phyloP scores from a whole-genome alignment of 2,113 vertebrate genomes.

The Acrocephalus kingi region DNA sequence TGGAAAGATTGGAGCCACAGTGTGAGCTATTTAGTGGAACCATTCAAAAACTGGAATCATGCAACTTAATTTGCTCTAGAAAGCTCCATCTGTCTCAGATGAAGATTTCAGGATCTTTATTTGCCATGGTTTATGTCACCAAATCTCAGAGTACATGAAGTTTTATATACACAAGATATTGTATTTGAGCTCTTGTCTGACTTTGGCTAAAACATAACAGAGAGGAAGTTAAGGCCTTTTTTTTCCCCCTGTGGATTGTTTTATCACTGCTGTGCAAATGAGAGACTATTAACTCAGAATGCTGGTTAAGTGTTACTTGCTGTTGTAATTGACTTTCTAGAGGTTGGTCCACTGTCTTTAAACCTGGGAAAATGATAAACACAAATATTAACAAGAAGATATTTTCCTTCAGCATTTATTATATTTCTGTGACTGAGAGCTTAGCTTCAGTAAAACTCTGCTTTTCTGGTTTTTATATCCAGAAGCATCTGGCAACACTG shows the following conservation, averaged over 20 bases:
- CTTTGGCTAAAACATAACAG: background rate
- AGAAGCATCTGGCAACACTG: background rate
- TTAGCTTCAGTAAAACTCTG: background rate
- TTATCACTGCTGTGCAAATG: background rate
- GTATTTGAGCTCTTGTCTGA: background rate
- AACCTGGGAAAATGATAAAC: background rate
- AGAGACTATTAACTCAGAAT: background rate
- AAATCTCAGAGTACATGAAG: background rate
- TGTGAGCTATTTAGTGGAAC: background rate
- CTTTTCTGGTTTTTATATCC: background rate
- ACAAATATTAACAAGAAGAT: background rate
- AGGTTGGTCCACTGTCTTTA: background rate
- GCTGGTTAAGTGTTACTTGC: background rate
- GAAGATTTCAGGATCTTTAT: background rate
- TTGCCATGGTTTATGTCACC: background rate
- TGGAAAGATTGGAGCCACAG: background rate
- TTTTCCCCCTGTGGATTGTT: background rate
- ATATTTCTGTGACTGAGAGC: background rate
- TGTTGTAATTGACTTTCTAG: background rate
- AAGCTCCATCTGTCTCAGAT: background rate
- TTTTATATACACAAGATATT: background rate
- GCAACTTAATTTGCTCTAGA: background rate
- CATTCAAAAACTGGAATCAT: background rate
- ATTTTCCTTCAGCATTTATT: constrained; percentile 2
- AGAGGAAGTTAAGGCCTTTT: background rate